Evolutionary conservation across 2,113 vertebrate genomes (phyloP).

Genomic region (Echinops telfairi): DNA sequence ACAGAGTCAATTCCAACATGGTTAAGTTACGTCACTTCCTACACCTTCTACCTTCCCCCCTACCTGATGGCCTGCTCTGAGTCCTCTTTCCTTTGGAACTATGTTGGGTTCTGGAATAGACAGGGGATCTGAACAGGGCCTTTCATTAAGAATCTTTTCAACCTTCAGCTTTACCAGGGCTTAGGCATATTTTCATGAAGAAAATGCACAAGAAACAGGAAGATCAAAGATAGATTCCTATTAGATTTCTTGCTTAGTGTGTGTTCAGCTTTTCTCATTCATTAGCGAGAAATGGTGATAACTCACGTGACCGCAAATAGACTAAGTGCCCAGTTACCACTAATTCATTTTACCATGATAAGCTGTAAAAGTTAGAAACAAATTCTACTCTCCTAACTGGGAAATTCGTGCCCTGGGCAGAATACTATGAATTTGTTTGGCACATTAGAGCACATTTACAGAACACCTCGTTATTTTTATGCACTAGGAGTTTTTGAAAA

Average conservation of each 20-base stretch:
- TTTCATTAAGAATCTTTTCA: background rate
- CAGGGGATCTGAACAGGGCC: background rate
- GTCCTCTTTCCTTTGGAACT: background rate
- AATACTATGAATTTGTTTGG: constrained; percentile 59
- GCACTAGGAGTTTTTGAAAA: background rate
- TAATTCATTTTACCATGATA: constrained; percentile 4
- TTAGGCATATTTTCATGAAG: background rate
- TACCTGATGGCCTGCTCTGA: background rate
- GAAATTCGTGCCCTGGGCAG: background rate
- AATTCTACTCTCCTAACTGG: background rate
- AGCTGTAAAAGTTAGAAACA: constrained; percentile 55
- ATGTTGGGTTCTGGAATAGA: constrained; percentile 17
- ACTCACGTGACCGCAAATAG: background rate
- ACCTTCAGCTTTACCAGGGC: constrained; percentile 15
- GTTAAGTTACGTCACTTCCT: background rate
- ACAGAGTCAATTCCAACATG: too few relatives aligned
- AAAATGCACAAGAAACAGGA: background rate
- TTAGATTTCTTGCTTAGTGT: background rate
- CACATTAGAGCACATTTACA: constrained; percentile 61
- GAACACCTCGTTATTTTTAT: constrained; percentile 64
- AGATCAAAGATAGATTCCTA: background rate
- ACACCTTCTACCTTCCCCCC: background rate
- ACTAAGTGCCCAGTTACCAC: background rate
- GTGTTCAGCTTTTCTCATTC: accelerated
- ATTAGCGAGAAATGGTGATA: constrained; percentile 26